These are phyloP conservation scores for Yponomeuta plumbellus DNA, from an alignment of 2,888 invertebrate species.

Conservation along the genomic window DNA sequence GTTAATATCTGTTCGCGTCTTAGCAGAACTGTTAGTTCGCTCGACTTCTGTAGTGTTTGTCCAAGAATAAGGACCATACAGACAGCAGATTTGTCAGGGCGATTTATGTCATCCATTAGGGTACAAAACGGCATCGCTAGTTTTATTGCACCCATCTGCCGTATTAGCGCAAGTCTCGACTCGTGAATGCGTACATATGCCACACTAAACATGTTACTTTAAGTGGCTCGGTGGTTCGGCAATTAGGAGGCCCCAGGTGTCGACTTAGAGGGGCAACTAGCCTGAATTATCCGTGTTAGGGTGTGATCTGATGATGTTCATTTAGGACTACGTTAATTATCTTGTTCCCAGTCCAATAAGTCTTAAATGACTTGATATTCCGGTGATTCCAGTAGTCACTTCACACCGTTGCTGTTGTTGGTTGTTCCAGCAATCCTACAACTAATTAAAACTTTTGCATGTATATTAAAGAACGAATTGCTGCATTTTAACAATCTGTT, in stretches of 20 bases:
- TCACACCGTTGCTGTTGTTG: too few relatives aligned
- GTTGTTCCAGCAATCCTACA: too few relatives aligned
- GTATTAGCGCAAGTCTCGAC: background rate
- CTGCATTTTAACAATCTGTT: too few relatives aligned
- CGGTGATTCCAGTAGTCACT: too few relatives aligned
- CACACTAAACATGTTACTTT: constrained; percentile 3
- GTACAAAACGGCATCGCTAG: constrained; percentile 12
- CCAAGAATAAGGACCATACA: background rate
- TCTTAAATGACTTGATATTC: too few relatives aligned
- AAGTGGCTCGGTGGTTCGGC: constrained; percentile 26
- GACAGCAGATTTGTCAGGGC: constrained; percentile 6
- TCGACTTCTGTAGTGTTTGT: background rate
- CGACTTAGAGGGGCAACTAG: constrained; percentile 53
- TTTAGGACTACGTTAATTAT: too few relatives aligned
- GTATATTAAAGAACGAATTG: too few relatives aligned
- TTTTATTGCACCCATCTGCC: constrained; percentile 16
- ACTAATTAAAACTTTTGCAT: too few relatives aligned
- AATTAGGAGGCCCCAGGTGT: constrained; percentile 67
- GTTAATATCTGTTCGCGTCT: too few relatives aligned
- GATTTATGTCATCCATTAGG: constrained; percentile 15
- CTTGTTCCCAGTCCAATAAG: too few relatives aligned
- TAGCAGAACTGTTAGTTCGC: too few relatives aligned
- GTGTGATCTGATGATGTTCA: background rate
- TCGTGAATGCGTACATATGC: background rate
- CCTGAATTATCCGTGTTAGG: constrained; percentile 60